A percentile compares a stretch with the other conserved stretches of the same genome.
Conservation (phyloP, 2,797 vertebrate species). For the Mormyrops boulengeri region DNA sequence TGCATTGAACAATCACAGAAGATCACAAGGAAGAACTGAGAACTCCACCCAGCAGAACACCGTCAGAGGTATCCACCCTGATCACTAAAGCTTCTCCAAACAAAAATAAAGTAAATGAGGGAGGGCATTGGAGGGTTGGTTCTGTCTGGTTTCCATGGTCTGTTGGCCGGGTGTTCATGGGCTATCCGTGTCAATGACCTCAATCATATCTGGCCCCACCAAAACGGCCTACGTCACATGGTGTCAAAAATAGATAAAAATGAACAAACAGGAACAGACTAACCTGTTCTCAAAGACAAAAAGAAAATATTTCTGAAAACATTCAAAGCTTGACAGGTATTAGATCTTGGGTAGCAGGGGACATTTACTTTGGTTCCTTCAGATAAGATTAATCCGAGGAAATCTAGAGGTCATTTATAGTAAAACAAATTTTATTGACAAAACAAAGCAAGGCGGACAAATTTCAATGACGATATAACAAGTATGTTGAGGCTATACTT, state of each 20-base stretch:
- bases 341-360: constrained; percentile 26
- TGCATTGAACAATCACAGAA: constrained; percentile 40
- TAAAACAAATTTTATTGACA: not conserved
- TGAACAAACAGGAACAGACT: constrained; percentile 35
- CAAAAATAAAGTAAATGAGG: not conserved
- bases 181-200: not conserved
- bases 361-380: not conserved
- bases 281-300: constrained; percentile 50
- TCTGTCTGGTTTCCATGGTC: not conserved
- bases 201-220: constrained; percentile 7
- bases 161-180: not conserved
- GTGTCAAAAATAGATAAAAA: not conserved
- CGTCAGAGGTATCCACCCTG: not conserved
- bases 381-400: not conserved
- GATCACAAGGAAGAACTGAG: constrained; percentile 24
- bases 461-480: not conserved
- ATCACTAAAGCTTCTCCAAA: constrained; percentile 25
- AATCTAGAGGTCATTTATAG: not conserved
- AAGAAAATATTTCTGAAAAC: constrained; percentile 42
- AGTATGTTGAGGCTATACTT: not conserved
- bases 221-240: not conserved
- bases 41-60: not conserved
- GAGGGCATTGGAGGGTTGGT: not conserved
- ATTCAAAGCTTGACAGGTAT: not conserved
- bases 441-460: not conserved